Conservation (phyloP, 2,888 invertebrate genomes). For the Rhogogaster chlorosoma region DNA sequence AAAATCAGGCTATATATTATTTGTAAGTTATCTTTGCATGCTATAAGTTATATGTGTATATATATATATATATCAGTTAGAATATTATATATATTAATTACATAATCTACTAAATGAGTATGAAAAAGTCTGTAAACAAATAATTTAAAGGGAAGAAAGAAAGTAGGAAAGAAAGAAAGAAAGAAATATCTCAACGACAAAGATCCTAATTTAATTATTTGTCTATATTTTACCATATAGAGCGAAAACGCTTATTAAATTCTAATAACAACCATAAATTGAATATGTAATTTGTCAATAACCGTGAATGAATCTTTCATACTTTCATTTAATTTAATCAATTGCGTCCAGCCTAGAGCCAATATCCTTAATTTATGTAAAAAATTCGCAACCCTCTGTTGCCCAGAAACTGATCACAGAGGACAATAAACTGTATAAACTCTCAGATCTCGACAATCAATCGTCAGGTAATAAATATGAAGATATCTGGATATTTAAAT, state of each 20-base stretch:
- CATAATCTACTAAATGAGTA: neutral
- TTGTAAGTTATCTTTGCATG: conserved; percentile 38
- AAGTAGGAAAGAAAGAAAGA: too few relatives aligned
- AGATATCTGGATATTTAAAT: neutral
- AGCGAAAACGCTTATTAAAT: neutral
- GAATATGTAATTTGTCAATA: neutral
- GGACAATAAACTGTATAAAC: neutral
- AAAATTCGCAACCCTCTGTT: neutral
- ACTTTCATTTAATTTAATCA: neutral
- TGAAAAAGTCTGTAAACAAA: neutral
- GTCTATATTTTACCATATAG: neutral
- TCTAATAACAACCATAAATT: conserved; percentile 24
- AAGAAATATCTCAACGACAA: too few relatives aligned
- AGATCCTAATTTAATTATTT: too few relatives aligned
- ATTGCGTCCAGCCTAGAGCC: neutral
- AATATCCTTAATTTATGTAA: neutral
- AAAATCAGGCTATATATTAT: conserved; percentile 12
- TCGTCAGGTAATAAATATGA: neutral
- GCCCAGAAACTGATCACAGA: neutral
- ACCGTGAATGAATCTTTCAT: neutral
- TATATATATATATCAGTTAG: neutral
- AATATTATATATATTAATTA: neutral
- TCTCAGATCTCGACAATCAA: neutral
- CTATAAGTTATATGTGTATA: neutral
- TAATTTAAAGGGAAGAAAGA: too few relatives aligned